Percentiles rank a stretch among this genome's conserved stretches.
Conservation (phyloP, 2,888 invertebrate genomes). For the Theretra japonica region DNA sequence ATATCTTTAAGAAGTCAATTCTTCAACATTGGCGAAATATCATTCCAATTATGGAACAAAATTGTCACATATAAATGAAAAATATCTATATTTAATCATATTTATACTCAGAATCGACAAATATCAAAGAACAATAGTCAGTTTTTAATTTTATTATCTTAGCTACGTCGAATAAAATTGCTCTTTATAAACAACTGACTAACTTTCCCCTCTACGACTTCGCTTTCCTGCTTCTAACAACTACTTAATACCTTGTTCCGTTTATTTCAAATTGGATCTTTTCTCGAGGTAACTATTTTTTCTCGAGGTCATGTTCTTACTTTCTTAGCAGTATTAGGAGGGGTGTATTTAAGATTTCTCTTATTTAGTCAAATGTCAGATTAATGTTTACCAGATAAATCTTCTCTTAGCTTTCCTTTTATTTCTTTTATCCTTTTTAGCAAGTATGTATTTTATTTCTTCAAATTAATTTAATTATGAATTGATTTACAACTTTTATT, state of each 20-base stretch:
- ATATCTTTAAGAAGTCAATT: no score
- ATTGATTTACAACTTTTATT: no score
- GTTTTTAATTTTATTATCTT: conserved; percentile 1
- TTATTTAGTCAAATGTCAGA: no score
- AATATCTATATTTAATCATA: background rate
- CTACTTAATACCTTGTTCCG: conserved; percentile 18
- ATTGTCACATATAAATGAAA: no score
- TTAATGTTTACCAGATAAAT: no score
- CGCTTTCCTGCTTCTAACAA: conserved; percentile 3
- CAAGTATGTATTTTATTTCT: no score
- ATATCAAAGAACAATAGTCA: background rate
- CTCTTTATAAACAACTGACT: background rate
- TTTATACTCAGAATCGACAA: background rate
- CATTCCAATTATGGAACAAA: no score
- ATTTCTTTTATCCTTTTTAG: no score
- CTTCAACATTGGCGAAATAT: no score
- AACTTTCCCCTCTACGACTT: background rate
- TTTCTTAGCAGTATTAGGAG: background rate
- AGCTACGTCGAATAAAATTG: background rate
- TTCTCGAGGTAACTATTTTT: background rate
- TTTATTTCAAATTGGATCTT: conserved; percentile 10
- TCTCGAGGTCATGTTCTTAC: background rate
- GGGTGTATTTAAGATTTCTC: background rate
- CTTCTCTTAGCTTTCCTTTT: no score
- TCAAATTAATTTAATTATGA: no score